Evolutionary conservation across 2,888 invertebrate genomes (phyloP), one percentile per base, ranked within the genome.

Genomic region (Alviniconcha strummeri): DNA sequence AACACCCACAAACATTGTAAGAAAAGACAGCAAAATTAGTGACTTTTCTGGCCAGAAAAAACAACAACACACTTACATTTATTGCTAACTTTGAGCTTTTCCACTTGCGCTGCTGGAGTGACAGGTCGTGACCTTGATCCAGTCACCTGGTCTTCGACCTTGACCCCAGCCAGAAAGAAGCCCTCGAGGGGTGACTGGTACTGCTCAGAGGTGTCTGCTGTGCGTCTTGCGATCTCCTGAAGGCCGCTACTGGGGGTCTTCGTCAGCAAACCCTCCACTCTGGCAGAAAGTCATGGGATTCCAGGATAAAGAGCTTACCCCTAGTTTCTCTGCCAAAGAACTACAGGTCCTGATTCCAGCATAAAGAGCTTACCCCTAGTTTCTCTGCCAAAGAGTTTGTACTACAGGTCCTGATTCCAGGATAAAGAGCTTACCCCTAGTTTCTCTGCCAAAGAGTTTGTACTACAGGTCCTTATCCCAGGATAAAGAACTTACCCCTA

Each of bases 161-260:
- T 86, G 2, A 92, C 91, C 13, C 92, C 92, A 4, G 88, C 89
- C 86, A 91, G 88, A 85, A 92, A 91, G 86, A 92, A 91, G 54
- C 88, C 89, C 54, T 90, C 89, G 75, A 92, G 80, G 1, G 88
- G 89, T n/a, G 88, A 87, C 56, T 86, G 82, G 84, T 89, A 89
- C 54, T 87, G 86, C 9, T 84, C 78, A 7, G 9, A 17, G 56
- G 0, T 69, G 17, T n/a, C 60, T 4, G 64, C 64, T 5, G 84
- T 52, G 55, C 87, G 74, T 11, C 79, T 72, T 3, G 91, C 91
- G 13, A 92, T 86, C 56, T 87, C 85, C 17, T 87, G 87, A 52
- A 92, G 86, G 11, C 88, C 89, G 55, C 85, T 87, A 84, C 91
- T 92, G 8, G 92, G 92, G 7, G 83, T 84, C 82, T 92, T 92